Percentiles rank a stretch among this genome's conserved stretches.
Evolutionary conservation across 1,140 invertebrate genomes (phyloP).

Genomic region (Lasioglossum baleicum): DNA sequence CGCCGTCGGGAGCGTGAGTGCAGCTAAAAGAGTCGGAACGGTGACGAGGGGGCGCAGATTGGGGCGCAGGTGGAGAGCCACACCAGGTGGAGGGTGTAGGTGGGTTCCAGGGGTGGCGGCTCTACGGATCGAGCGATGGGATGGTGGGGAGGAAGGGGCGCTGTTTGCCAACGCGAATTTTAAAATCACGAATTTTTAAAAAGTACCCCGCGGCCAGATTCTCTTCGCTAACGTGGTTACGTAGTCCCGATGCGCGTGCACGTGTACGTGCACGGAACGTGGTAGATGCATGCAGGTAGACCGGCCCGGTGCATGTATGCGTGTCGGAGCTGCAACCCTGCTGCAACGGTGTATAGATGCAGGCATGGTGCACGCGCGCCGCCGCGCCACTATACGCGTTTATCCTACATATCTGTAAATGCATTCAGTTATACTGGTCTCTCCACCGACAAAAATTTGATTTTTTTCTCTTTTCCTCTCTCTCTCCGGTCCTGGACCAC

Average conservation of each 20-base stretch:
- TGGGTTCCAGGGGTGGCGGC: conserved; percentile 41
- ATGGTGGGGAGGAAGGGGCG: conserved; percentile 25
- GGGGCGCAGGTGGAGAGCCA: conserved; percentile 46
- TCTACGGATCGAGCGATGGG: conserved; percentile 46
- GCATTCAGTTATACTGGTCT: conserved; percentile 58
- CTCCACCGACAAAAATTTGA: conserved; percentile 62
- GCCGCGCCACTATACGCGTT: conserved; percentile 56
- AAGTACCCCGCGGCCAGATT: conserved; percentile 68
- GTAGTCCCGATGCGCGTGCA: conserved; percentile 61
- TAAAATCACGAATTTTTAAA: conserved; percentile 71
- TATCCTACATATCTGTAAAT: conserved; percentile 66
- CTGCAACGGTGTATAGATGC: neutral
- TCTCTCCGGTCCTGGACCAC: no score
- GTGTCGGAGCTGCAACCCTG: neutral
- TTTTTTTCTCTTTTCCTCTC: conserved; percentile 52
- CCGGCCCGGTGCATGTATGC: neutral
- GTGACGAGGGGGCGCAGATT: conserved; percentile 55
- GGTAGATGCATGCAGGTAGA: neutral
- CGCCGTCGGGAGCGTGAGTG: conserved; percentile 64
- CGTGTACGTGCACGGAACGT: conserved; percentile 12
- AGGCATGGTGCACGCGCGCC: neutral
- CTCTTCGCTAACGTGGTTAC: conserved; percentile 67
- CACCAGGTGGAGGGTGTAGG: conserved; percentile 21
- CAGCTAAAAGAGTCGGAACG: conserved; percentile 68
- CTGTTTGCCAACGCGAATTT: conserved; percentile 71